Conservation (phyloP, 2,888 invertebrate species). For the Protodeltote pygarga region DNA sequence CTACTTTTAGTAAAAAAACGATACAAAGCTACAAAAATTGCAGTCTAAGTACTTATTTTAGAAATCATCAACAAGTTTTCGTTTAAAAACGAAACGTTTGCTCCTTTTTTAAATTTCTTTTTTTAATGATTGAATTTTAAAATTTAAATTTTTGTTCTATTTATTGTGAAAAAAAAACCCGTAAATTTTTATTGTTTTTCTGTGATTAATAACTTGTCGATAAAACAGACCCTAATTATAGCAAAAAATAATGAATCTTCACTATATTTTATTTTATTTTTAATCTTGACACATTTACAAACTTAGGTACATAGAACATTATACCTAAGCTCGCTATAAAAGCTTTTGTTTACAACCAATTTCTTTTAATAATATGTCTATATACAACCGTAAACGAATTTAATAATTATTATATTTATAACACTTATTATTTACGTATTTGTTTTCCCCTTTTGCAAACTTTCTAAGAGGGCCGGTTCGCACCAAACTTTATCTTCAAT, state of each 20-base stretch:
- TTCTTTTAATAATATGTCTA: constrained; percentile 21
- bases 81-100: no score
- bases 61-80: no score
- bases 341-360: constrained; percentile 45
- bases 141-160: no score
- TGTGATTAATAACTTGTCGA: no score
- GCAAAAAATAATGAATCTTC: constrained; percentile 14
- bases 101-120: no score
- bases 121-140: no score
- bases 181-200: no score
- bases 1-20: constrained; percentile 10
- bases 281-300: constrained; percentile 14
- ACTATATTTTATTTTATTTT: not conserved
- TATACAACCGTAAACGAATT: constrained; percentile 38
- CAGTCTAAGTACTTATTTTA: no score
- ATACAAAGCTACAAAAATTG: constrained; percentile 31
- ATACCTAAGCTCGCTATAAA: constrained; percentile 34
- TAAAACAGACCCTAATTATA: no score
- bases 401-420: constrained; percentile 53
- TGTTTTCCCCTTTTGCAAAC: constrained; percentile 81
- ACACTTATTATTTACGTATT: constrained; percentile 79
- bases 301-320: constrained; percentile 11
- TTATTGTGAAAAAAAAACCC: no score
- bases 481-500: constrained; percentile 43
- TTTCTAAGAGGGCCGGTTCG: constrained; percentile 33